Evolutionary conservation across 2,113 vertebrate genomes (phyloP).

Genomic region (Nerophis ophidion): DNA sequence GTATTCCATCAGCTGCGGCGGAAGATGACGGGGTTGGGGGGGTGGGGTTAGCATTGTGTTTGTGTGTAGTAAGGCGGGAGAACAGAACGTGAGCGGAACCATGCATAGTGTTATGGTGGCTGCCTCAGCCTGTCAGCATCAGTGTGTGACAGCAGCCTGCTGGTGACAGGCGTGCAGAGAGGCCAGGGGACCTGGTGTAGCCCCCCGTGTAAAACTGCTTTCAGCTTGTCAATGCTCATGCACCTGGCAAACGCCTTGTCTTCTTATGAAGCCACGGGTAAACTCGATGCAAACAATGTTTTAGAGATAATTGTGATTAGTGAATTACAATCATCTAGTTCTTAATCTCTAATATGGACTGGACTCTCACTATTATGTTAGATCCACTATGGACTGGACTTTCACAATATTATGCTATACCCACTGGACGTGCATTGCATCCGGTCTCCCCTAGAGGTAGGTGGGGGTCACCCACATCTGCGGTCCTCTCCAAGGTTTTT

Average conservation of each 20-base stretch:
- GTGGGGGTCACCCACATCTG: too few relatives aligned
- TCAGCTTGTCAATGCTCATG: slow-evolving; percentile 59
- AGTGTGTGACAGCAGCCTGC: slow-evolving; percentile 56
- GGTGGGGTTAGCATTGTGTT: slow-evolving; percentile 16
- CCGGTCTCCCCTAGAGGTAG: too few relatives aligned
- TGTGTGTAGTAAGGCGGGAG: slow-evolving; percentile 29
- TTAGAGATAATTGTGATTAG: too few relatives aligned
- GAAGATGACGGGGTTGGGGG: slow-evolving; percentile 17
- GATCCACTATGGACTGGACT: too few relatives aligned
- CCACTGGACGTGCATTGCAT: too few relatives aligned
- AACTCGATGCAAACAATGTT: too few relatives aligned
- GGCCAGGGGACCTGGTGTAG: slow-evolving; percentile 63
- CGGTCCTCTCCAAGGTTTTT: too few relatives aligned
- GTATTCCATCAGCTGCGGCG: slow-evolving; percentile 36
- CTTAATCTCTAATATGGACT: too few relatives aligned
- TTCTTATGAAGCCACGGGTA: slow-evolving; percentile 34
- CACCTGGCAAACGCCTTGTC: slow-evolving; percentile 62
- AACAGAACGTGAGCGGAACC: slow-evolving; percentile 45
- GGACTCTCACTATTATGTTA: too few relatives aligned
- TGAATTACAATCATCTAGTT: too few relatives aligned
- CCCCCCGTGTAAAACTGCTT: slow-evolving; percentile 54
- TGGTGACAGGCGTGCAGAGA: slow-evolving; percentile 61
- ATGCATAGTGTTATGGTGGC: slow-evolving; percentile 52
- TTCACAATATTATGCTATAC: too few relatives aligned
- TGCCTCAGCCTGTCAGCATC: slow-evolving; percentile 59